These are phyloP conservation scores for Adela reaumurella DNA, from an alignment of 2,888 invertebrate species.

Conservation along the genomic window DNA sequence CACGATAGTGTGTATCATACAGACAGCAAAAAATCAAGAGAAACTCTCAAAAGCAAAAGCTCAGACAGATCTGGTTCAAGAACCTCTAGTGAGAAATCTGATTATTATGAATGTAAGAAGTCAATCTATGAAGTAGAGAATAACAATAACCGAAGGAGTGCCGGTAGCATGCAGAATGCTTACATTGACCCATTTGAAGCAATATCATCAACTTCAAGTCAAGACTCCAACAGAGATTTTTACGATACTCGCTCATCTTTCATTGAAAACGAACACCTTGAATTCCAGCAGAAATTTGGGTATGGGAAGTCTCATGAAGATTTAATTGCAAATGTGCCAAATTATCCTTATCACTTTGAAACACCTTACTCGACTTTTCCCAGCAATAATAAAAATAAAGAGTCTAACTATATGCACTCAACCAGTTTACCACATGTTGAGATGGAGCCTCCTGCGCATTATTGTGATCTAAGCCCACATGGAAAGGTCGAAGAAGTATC, in stretches of 20 bases:
- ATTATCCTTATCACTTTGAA: conserved; percentile 54
- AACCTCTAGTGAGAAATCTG: conserved; percentile 67
- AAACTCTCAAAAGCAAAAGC: conserved; percentile 61
- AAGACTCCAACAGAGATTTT: conserved; percentile 63
- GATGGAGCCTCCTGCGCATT: conserved; percentile 57
- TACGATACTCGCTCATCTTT: conserved; percentile 53
- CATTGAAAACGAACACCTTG: conserved; percentile 40
- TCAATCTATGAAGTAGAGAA: conserved; percentile 41
- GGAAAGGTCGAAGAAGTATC: conserved; percentile 45
- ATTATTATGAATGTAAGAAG: conserved; percentile 65
- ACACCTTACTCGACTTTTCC: conserved; percentile 63
- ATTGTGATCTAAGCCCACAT: conserved; percentile 31
- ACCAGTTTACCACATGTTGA: conserved; percentile 70
- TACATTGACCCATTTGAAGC: conserved; percentile 44
- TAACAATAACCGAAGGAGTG: conserved; percentile 26
- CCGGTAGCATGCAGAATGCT: conserved; percentile 33
- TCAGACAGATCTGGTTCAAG: conserved; percentile 59
- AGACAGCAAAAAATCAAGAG: conserved; percentile 63
- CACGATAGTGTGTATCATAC: conserved; percentile 63
- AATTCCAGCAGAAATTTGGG: conserved; percentile 44
- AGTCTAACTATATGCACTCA: conserved; percentile 61
- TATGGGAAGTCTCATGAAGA: conserved; percentile 59
- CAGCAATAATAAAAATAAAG: conserved; percentile 55
- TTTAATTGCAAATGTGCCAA: conserved; percentile 49
- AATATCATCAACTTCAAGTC: conserved; percentile 62